Evolutionary conservation across 2,888 invertebrate genomes (phyloP), one percentile per base, ranked within the genome.

Genomic region (Scaptomyza caliginosa): DNA sequence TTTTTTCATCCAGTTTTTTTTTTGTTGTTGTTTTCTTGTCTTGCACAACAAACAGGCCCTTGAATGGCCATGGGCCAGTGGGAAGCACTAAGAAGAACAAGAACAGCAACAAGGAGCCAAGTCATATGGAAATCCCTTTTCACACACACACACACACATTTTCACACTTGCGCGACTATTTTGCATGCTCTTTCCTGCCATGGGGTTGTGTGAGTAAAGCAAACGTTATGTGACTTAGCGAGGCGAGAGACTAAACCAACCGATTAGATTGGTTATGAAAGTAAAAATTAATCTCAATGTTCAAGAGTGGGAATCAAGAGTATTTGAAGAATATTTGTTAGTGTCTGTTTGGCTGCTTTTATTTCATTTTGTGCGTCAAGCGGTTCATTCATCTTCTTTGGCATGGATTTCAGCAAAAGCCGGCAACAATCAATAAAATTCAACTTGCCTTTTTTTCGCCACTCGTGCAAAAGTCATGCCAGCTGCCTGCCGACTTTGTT

Each of bases 311-410:
- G 8, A 13, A 36, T 16, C 6, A 6, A 4, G 72, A 30, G 67
- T 43, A 55, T 67, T 23, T 3, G 4, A 17, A 3, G 17, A 16
- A 13, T 3, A 43, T 52, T 21, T 17, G 45, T 50, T 49, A 23
- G 11, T 6, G 23, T 26, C 19, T 30, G 32, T 16, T 24, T 34
- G 11, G 52, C 5, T 42, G 52, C 5, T 42, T 46, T 46, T 32
- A 55, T 54, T 67, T 68, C 69, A 62, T 67, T 80, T 67, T 66
- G 65, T 60, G 72, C 67, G 75, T 84, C 75, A 64, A 67, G 59
- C 71, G 71, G 75, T 76, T 85, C 88, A 87, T 87, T 85, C 88
- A 87, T 86, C 88, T 88, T 88, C 71, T 74, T 83, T 79, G 79
- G 81, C 72, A 32, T 49, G 77, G 75, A 80, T 73, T 80, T 65